Conservation (phyloP, 53 echinoderm and acorn worm species). For the Antedon mediterranea region DNA sequence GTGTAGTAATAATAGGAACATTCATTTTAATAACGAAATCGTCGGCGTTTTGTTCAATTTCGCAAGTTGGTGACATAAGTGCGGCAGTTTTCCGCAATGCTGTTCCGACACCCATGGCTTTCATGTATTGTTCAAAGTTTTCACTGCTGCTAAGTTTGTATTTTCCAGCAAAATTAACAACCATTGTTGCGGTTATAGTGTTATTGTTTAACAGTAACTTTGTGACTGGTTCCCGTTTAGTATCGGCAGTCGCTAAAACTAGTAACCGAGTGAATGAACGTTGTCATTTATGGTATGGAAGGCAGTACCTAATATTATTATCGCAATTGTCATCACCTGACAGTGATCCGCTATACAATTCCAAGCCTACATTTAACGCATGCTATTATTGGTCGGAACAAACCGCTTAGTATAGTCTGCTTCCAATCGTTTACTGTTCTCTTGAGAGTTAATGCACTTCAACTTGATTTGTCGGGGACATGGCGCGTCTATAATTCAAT, state of each 20-base stretch:
- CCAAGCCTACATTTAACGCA: neutral
- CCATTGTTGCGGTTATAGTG: slow-evolving; percentile 4
- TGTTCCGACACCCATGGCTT: slow-evolving; percentile 59
- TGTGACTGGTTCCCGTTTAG: too few species aligned
- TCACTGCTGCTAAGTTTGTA: slow-evolving; percentile 85
- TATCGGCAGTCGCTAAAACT: too few species aligned
- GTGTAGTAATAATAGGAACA: slow-evolving; percentile 77
- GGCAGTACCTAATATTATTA: neutral
- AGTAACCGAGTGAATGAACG: neutral
- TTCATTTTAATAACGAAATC: slow-evolving; percentile 70
- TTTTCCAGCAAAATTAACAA: slow-evolving; percentile 55
- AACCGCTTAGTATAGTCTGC: neutral
- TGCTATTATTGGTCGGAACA: neutral
- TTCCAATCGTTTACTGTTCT: neutral
- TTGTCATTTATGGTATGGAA: neutral
- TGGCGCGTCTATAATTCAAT: neutral
- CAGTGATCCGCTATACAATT: neutral
- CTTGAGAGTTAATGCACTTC: neutral
- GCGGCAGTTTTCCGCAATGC: slow-evolving; percentile 70
- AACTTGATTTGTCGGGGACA: neutral
- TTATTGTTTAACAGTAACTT: too few species aligned
- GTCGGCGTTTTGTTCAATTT: slow-evolving; percentile 42
- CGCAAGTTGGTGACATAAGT: slow-evolving; percentile 73
- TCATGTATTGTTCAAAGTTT: slow-evolving; percentile 84
- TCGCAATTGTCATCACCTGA: neutral